Conservation (phyloP, 2,797 vertebrate genomes). For the Nyctalus aviator region DNA sequence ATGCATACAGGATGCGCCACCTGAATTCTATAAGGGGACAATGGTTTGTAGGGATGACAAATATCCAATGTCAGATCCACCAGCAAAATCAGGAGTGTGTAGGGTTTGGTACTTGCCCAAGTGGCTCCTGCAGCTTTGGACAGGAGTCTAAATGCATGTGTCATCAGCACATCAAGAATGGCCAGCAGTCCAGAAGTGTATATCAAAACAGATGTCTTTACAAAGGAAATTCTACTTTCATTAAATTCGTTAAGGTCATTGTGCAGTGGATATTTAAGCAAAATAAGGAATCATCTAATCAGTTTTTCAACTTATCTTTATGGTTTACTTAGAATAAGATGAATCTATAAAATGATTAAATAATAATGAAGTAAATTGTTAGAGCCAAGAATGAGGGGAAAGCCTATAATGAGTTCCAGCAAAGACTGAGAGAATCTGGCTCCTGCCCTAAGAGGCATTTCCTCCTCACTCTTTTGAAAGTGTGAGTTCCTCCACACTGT, state of each 20-base stretch:
- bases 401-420: slow-evolving; percentile 50
- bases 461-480: slow-evolving; percentile 26
- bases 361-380: slow-evolving; percentile 51
- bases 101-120: neutral
- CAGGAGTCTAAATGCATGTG: neutral
- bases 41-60: neutral
- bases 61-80: neutral
- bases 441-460: slow-evolving; percentile 6
- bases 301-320: slow-evolving; percentile 63
- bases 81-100: neutral
- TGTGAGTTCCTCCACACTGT: neutral
- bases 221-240: slow-evolving; percentile 30
- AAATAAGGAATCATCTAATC: slow-evolving; percentile 61
- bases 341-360: slow-evolving; percentile 55
- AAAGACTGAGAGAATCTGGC: slow-evolving; percentile 49
- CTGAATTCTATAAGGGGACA: neutral
- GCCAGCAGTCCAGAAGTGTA: neutral
- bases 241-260: slow-evolving; percentile 20
- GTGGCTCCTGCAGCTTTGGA: neutral
- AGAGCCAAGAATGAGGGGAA: slow-evolving; percentile 48
- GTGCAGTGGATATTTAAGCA: neutral
- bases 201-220: slow-evolving; percentile 33
- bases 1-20: neutral
- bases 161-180: neutral
- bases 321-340: slow-evolving; percentile 48